Evolutionary conservation across 2,113 vertebrate genomes (phyloP), one percentile per base, ranked within the genome.

Genomic region (Petrocephalus microphthalmus): DNA sequence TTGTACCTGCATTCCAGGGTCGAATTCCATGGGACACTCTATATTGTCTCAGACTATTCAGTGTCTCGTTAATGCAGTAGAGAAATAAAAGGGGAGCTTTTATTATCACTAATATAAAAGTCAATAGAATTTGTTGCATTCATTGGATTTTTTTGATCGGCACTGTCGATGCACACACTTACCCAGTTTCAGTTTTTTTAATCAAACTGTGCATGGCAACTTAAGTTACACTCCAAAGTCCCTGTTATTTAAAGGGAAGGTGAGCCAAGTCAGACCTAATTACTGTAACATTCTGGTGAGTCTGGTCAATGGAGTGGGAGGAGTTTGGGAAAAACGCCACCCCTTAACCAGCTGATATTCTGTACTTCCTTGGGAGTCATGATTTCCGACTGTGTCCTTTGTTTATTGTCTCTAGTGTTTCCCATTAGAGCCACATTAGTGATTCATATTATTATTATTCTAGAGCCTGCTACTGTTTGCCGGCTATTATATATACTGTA

Each of bases 201-300:
- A 78, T 42, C 29, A 19, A 37, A 33, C 13, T 17, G 11, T 37
- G 4, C 29, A 74, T 37, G 33, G 5, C 67, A 37, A 74, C 22
- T 82, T 53, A 25, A 85, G 29, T 71, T 52, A 11, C 29, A 33
- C 29, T 87, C 81, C 71, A 74, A 54, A 81, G 67, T 11, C 11
- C 22, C 86, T 10, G 49, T 87, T 88, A 89, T 89, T 89, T 88
- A 89, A 47, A 90, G 87, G 22, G 29, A 51, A 74, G 71, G 37
- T 52, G 56, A 64, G 47, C 54, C 29, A 85, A 74, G 86, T 88
- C 57, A 78, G 52, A 53, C n/a, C 81, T 22, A 54, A 54, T 51
- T 85, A n/a, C n/a, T n/a, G n/a, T n/a, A 85, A 85, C 10, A 29
- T 53, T 53, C 22, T 53, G 45, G 25, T 0, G 2, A 25, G 25